Conservation (phyloP, 2,888 invertebrate species). For the Schrankia costaestrigalis region DNA sequence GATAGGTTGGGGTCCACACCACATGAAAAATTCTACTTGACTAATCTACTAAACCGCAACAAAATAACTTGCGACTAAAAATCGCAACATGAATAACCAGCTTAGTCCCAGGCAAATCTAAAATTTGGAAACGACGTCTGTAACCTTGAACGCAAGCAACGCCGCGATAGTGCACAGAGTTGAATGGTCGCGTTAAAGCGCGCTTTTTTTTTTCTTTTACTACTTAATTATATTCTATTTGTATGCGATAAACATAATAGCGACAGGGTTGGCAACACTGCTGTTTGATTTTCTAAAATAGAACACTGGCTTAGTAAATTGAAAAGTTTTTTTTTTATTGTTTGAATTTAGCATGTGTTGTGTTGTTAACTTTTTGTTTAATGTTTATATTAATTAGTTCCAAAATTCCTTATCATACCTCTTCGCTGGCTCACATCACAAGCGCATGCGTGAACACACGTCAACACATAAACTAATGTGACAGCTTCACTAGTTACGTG, state of each 20-base stretch:
- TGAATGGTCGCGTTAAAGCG: slow-evolving; percentile 32
- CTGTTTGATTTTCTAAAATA: too few relatives aligned
- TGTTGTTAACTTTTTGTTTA: too few relatives aligned
- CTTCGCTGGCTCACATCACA: too few relatives aligned
- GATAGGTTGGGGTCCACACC: too few relatives aligned
- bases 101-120: slow-evolving; percentile 5
- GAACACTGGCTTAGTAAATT: too few relatives aligned
- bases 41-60: too few relatives aligned
- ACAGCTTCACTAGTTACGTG: slow-evolving; percentile 28
- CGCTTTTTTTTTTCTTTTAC: slow-evolving; percentile 35
- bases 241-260: slow-evolving; percentile 36
- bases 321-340: too few relatives aligned
- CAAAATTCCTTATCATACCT: too few relatives aligned
- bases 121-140: slow-evolving; percentile 21
- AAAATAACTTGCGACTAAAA: neutral
- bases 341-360: too few relatives aligned
- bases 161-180: slow-evolving; percentile 33
- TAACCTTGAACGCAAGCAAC: slow-evolving; percentile 33
- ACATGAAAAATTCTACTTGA: too few relatives aligned
- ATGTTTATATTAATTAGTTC: too few relatives aligned
- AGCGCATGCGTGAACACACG: slow-evolving; percentile 30
- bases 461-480: slow-evolving; percentile 29
- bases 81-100: slow-evolving; percentile 10
- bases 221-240: slow-evolving; percentile 44
- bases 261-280: slow-evolving; percentile 23